Evolutionary conservation across 2,113 vertebrate species (phyloP).

Genomic region (Mustelus asterias): DNA sequence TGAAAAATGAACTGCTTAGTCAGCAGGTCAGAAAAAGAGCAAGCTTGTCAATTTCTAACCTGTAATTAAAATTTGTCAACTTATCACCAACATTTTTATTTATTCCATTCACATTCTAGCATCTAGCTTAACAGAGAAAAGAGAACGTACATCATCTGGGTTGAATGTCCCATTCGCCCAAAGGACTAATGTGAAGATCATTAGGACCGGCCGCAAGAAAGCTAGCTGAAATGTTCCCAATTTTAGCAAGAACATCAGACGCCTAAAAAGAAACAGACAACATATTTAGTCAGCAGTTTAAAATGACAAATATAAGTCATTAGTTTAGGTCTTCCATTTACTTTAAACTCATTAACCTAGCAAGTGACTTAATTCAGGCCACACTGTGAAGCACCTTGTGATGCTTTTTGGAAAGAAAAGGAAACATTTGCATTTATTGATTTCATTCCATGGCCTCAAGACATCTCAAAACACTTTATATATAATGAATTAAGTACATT

Average conservation of each 20-base stretch:
- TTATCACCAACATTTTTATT: neutral
- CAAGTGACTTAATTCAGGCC: neutral
- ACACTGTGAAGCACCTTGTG: neutral
- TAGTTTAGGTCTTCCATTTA: neutral
- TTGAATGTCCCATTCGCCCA: constrained; percentile 65
- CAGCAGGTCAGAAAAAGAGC: neutral
- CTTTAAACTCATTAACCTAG: neutral
- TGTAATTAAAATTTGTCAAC: neutral
- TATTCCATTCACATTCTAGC: constrained; percentile 5
- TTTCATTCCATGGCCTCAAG: neutral
- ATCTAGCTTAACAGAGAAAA: constrained; percentile 51
- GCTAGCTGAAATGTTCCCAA: constrained; percentile 76
- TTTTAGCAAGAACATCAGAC: constrained; percentile 71
- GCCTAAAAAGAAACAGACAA: constrained; percentile 48
- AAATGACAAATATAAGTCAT: neutral
- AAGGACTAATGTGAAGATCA: constrained; percentile 73
- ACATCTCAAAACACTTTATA: neutral
- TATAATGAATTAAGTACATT: neutral
- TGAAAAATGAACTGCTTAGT: neutral
- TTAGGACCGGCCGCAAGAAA: constrained; percentile 62
- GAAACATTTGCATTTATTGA: neutral
- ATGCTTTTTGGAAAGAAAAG: neutral
- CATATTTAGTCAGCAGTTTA: neutral
- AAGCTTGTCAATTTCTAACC: neutral
- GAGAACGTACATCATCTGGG: constrained; percentile 51